Evolutionary conservation across 2,888 invertebrate species (phyloP).

Genomic region (Sipha maydis): DNA sequence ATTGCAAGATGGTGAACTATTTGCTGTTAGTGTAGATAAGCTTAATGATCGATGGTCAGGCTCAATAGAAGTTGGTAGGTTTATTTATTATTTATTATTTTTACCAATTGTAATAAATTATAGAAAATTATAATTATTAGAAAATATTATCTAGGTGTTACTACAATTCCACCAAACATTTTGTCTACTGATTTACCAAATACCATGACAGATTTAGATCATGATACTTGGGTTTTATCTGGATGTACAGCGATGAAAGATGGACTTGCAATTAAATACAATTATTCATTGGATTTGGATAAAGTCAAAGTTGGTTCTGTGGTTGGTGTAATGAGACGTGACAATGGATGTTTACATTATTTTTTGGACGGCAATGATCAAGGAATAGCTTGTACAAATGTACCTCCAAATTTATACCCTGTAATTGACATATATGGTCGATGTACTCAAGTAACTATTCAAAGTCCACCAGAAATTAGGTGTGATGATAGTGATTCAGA

Average conservation of each 20-base stretch:
- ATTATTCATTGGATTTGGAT: conserved; percentile 88
- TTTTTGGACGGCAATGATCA: conserved; percentile 88
- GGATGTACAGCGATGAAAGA: conserved; percentile 91
- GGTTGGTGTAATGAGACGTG: conserved; percentile 83
- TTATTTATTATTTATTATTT: conserved; percentile 7
- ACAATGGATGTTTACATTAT: conserved; percentile 86
- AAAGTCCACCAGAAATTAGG: conserved; percentile 63
- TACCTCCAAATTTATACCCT: conserved; percentile 85
- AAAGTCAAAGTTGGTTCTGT: conserved; percentile 78
- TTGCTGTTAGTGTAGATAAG: conserved; percentile 88
- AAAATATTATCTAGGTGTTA: conserved; percentile 74
- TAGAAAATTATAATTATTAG: background rate
- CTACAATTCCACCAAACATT: conserved; percentile 89
- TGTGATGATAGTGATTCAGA: conserved; percentile 57
- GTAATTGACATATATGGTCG: conserved; percentile 96
- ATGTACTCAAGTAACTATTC: conserved; percentile 82
- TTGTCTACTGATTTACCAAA: conserved; percentile 78
- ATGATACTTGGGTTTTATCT: conserved; percentile 92
- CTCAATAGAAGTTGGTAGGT: conserved; percentile 83
- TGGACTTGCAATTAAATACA: conserved; percentile 84
- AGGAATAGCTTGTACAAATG: conserved; percentile 84
- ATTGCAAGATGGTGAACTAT: conserved; percentile 88
- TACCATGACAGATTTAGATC: conserved; percentile 90
- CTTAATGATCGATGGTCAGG: conserved; percentile 95
- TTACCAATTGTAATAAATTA: background rate